Evolutionary conservation across 2,797 vertebrate species (phyloP), one percentile per base, ranked within the genome.

Genomic region (Tapirus indicus): DNA sequence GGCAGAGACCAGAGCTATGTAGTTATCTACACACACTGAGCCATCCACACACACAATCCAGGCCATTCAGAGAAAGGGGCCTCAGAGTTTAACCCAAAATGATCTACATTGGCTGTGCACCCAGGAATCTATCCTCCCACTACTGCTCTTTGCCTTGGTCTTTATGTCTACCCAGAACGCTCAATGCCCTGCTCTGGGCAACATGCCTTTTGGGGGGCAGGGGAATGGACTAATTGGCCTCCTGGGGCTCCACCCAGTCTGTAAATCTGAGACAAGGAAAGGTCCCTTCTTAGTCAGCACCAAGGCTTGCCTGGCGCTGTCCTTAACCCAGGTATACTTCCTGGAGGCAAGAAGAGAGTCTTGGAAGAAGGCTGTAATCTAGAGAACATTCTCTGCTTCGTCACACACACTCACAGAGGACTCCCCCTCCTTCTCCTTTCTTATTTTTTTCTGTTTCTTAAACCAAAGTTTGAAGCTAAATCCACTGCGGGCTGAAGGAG

Each of bases 401-500:
- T 97, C 97, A 97, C 52, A 80, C 0, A 56, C 85, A 23, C 82
- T 93, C 66, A 5, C 21, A 1, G 66, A 95, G 93, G 75, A 77
- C 62, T 88, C 29, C 58, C 83, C 69, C 7, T 58, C 94, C 77
- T 91, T 35, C 23, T 62, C 35, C n/a, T 38, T 0, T 23, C 38
- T 8, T 44, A 38, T 49, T 88, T 58, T 38, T 94, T 77, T 54
- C 20, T 71, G 88, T 91, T 38, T 44, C 83, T 85, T 69, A 17
- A 86, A 74, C 78, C 68, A 58, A 90, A 96, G 96, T 97, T 97
- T 54, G 96, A 96, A 96, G 92, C 88, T 80, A 82, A 95, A 80
- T 62, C 6, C 44, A 97, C 97, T 95, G 35, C 25, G 88, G 97
- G 97, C 95, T 94, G 89, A 94, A 94, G 86, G 44, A 84, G 90